Evolutionary conservation across 64 coral and sea anemone species (phyloP), one percentile per base, ranked within the genome.

Genomic region (Dendrophyllia cribrosa): DNA sequence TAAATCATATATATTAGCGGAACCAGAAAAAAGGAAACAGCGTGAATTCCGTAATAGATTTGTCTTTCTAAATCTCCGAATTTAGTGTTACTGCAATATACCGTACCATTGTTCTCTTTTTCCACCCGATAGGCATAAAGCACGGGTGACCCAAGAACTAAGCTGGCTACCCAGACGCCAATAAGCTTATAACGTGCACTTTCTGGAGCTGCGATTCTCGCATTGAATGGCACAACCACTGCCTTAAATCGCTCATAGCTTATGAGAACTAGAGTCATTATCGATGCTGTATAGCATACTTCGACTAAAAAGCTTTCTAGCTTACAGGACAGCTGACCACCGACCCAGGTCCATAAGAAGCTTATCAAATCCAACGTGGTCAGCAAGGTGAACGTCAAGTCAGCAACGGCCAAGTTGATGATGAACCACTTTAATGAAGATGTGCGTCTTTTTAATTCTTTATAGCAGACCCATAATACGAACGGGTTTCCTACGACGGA

Each of bases 351-450:
- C 56, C 82, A 72, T n/a, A 85, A 13, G 45, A 75, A 84, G 26
- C 46, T 49, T 59, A 66, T 85, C 15, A 65, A 47, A 44, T 92
- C 62, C 7, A 92, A 76, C 26, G 51, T 53, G 12, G 67, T 84
- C 69, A 92, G 22, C 51, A 92, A 16, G 5, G 89, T 51, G 59
- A 92, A 92, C 0, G 60, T 81, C 7, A 84, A 72, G 59, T 92
- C 89, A 19, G 91, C 83, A 7, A 76, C 10, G 3, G 91, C 91
- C 50, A 93, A 78, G 11, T 93, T 93, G 58, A 58, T 74, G 9
- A 93, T 93, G 15, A 86, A 77, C 58, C 75, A 93, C 62, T 88
- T 86, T 0, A 93, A 16, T 7, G 74, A 77, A n/a, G 74, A 66
- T 11, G 46, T 43, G 15, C 59, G 47, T 49, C 91, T 75, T 21